Conservation (phyloP, 2,797 vertebrate species). For the Lutjanus argentimaculatus region DNA sequence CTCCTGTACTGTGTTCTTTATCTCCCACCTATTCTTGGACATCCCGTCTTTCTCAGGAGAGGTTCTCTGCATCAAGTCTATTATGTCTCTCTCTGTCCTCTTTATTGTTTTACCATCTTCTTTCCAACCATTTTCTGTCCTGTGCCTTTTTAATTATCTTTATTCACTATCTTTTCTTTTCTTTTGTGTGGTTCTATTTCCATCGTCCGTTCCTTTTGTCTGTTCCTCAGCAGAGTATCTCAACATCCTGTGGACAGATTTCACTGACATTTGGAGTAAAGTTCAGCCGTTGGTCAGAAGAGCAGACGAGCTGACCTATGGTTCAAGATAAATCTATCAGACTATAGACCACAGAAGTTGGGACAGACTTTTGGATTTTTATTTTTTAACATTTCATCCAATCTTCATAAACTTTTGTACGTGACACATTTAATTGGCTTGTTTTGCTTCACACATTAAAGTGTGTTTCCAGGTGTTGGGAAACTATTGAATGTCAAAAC, state of each 20-base stretch:
- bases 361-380: no score
- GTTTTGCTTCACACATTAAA: background rate
- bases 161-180: background rate
- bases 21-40: background rate
- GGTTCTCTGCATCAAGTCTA: background rate
- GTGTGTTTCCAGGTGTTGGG: no score
- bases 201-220: background rate
- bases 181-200: background rate
- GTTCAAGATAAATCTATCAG: no score
- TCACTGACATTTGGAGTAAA: background rate
- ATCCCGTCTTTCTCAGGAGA: background rate
- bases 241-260: background rate
- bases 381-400: background rate
- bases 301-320: background rate
- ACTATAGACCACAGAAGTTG: no score
- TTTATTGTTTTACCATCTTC: background rate
- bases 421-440: background rate
- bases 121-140: background rate
- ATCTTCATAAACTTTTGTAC: no score
- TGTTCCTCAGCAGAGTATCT: background rate
- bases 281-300: background rate
- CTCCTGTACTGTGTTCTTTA: background rate
- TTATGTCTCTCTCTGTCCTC: background rate
- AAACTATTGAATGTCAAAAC: no score
- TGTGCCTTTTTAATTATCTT: background rate